phyloP scores from a whole-genome alignment of 2,888 invertebrate genomes.

The Serripes groenlandicus region DNA sequence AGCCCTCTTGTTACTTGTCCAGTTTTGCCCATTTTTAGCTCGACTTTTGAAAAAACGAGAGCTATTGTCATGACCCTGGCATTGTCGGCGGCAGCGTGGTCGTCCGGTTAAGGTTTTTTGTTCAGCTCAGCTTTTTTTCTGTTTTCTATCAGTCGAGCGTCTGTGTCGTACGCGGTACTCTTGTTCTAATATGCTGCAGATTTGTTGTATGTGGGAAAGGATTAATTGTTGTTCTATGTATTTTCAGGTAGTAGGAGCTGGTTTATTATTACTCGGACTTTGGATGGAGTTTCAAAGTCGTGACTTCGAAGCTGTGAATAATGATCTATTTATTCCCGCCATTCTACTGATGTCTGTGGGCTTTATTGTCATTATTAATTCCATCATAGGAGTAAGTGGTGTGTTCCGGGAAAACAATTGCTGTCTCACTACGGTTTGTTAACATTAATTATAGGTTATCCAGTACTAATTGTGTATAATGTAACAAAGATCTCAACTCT shows the following conservation, averaged over 20 bases:
- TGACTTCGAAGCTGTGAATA: constrained; percentile 77
- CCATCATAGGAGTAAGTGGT: constrained; percentile 80
- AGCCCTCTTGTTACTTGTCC: too few species aligned
- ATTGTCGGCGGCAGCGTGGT: too few species aligned
- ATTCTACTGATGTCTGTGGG: constrained; percentile 80
- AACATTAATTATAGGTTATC: not conserved
- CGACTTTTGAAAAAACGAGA: too few species aligned
- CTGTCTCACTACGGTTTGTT: constrained; percentile 81
- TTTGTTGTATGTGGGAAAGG: not conserved
- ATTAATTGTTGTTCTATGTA: not conserved
- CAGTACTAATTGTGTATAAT: too few species aligned
- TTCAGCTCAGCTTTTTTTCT: too few species aligned
- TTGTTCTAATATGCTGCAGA: not conserved
- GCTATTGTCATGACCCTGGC: too few species aligned
- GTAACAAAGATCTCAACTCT: not conserved
- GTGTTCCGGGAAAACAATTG: constrained; percentile 78
- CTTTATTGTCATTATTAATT: constrained; percentile 78
- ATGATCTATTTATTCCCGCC: constrained; percentile 78
- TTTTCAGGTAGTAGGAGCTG: constrained; percentile 80
- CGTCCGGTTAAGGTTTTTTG: too few species aligned
- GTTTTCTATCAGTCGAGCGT: too few species aligned
- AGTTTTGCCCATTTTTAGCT: too few species aligned
- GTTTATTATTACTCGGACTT: constrained; percentile 78
- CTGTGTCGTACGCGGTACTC: too few species aligned
- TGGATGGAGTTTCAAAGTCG: constrained; percentile 76